Percentiles rank a stretch among this genome's conserved stretches.
phyloP scores from a whole-genome alignment of 2,797 vertebrate species.

The Anisognathus igniventris region DNA sequence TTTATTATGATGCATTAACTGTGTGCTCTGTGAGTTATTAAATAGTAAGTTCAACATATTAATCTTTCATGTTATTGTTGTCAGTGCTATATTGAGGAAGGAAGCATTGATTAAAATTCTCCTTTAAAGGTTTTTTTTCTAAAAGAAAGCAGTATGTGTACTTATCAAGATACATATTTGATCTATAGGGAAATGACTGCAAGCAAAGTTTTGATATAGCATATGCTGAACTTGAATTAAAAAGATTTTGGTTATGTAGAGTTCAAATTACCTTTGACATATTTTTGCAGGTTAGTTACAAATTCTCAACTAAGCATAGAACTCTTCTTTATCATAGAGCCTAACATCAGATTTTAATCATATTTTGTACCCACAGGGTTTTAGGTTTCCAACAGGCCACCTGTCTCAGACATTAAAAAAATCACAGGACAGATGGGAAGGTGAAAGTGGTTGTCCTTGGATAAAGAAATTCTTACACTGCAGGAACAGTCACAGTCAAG shows the following conservation, averaged over 20 bases:
- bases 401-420: conserved; percentile 86
- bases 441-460: conserved; percentile 86
- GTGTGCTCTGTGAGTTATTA: conserved; percentile 48
- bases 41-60: conserved; percentile 47
- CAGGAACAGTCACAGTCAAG: conserved; percentile 68
- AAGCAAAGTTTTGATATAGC: conserved; percentile 58
- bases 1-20: conserved; percentile 66
- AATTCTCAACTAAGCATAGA: conserved; percentile 70
- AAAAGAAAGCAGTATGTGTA: neutral
- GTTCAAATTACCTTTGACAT: conserved; percentile 73
- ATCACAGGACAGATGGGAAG: conserved; percentile 88
- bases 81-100: conserved; percentile 50
- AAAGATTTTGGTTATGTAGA: conserved; percentile 67
- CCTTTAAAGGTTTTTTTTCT: conserved; percentile 24
- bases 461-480: conserved; percentile 78
- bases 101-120: conserved; percentile 47
- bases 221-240: conserved; percentile 71
- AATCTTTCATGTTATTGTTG: conserved; percentile 66
- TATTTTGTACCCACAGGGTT: conserved; percentile 83
- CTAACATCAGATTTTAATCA: conserved; percentile 87
- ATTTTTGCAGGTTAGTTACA: conserved; percentile 72
- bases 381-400: conserved; percentile 84
- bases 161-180: conserved; percentile 11
- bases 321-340: conserved; percentile 75
- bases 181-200: conserved; percentile 50